phyloP scores from a whole-genome alignment of 2,113 vertebrate species.

The Meleagris gallopavo region DNA sequence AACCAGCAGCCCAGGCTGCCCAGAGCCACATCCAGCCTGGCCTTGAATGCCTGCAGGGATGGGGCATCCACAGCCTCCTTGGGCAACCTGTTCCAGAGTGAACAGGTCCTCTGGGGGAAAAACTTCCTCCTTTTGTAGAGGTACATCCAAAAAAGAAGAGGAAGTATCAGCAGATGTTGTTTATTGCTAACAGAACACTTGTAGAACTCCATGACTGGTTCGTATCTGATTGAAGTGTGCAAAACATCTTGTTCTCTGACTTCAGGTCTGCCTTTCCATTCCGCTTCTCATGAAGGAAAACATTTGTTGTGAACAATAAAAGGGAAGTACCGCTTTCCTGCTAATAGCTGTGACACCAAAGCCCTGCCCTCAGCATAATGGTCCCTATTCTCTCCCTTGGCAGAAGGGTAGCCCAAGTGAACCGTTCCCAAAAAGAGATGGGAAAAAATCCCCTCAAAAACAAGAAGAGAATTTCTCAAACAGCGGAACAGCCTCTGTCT shows the following conservation, averaged over 20 bases:
- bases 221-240: constrained; percentile 15
- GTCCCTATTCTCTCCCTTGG: neutral
- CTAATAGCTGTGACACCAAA: constrained; percentile 49
- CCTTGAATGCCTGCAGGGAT: too few species aligned
- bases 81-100: too few species aligned
- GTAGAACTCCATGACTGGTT: constrained; percentile 10
- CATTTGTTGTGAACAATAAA: constrained; percentile 56
- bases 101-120: too few species aligned
- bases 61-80: too few species aligned
- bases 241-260: neutral
- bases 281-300: constrained; percentile 38
- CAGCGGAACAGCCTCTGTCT: neutral
- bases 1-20: too few species aligned
- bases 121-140: neutral
- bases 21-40: too few species aligned
- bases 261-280: constrained; percentile 41
- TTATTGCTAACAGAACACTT: constrained; percentile 10
- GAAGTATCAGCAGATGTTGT: neutral
- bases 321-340: constrained; percentile 49
- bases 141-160: neutral
- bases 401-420: neutral
- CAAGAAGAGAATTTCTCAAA: neutral
- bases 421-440: constrained; percentile 28
- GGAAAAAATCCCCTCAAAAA: constrained; percentile 7
- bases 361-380: constrained; percentile 18